A percentile compares a stretch with the other conserved stretches of the same genome.
These are phyloP conservation scores for Apogon talboti DNA, from an alignment of 2,797 vertebrate genomes.

Conservation along the genomic window DNA sequence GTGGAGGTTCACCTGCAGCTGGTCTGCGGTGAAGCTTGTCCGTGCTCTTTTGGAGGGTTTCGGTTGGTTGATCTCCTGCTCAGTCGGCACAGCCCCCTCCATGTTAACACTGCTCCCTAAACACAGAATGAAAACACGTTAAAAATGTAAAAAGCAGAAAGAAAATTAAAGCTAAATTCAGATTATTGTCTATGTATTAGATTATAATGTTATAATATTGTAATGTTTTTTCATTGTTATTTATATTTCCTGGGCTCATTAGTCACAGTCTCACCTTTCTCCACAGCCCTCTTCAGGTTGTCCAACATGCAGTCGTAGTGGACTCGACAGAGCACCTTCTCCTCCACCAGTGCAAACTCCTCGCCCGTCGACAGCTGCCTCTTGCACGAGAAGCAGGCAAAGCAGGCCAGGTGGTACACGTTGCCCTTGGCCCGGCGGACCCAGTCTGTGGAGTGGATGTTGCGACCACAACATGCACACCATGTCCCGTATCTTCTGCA, in stretches of 20 bases:
- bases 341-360: slow-evolving; percentile 95
- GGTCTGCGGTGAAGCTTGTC: slow-evolving; percentile 97
- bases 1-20: slow-evolving; percentile 89
- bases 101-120: slow-evolving; percentile 91
- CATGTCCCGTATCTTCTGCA: slow-evolving; percentile 92
- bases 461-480: slow-evolving; percentile 93
- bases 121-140: slow-evolving; percentile 7
- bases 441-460: slow-evolving; percentile 96
- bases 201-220: too few species aligned
- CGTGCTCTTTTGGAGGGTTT: slow-evolving; percentile 98
- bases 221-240: neutral
- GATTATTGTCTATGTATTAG: too few species aligned
- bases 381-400: slow-evolving; percentile 97
- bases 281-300: slow-evolving; percentile 93
- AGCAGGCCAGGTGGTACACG: slow-evolving; percentile 96
- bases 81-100: slow-evolving; percentile 91
- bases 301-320: slow-evolving; percentile 97
- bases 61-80: slow-evolving; percentile 93
- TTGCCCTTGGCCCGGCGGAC: slow-evolving; percentile 94
- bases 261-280: slow-evolving; percentile 90
- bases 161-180: too few species aligned
- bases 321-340: slow-evolving; percentile 93
- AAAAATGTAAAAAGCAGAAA: too few species aligned
- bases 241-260: neutral
- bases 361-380: slow-evolving; percentile 96